Evolutionary conservation across 1,140 invertebrate species (phyloP).

Genomic region (Myzus persicae): DNA sequence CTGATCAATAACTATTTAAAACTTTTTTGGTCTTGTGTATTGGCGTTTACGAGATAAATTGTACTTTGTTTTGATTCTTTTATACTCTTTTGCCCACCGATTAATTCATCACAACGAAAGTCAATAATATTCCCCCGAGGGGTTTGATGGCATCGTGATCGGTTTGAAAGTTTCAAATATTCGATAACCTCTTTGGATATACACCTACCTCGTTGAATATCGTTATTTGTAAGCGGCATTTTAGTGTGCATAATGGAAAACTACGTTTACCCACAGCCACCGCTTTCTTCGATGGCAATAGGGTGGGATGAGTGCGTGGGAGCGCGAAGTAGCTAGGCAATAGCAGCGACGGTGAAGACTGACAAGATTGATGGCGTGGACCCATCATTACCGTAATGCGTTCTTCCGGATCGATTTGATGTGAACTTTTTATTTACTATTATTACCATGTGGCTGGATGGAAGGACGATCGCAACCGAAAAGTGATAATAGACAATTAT

Average conservation of each 20-base stretch:
- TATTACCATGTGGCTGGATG: not conserved
- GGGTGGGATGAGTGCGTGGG: not conserved
- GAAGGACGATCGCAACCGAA: not conserved
- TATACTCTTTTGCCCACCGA: not conserved
- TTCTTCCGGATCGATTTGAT: slow-evolving; percentile 46
- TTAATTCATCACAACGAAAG: not conserved
- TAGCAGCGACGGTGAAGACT: not conserved
- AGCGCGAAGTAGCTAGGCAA: not conserved
- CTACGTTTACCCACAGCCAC: not conserved
- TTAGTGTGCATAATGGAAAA: slow-evolving; percentile 34
- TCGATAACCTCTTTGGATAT: slow-evolving; percentile 20
- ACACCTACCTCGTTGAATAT: slow-evolving; percentile 36
- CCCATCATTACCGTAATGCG: slow-evolving; percentile 45
- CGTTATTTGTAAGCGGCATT: not conserved
- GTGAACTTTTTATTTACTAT: slow-evolving; percentile 41
- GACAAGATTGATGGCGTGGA: slow-evolving; percentile 49
- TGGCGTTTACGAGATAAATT: not conserved
- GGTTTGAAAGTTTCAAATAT: not conserved
- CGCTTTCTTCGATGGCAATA: not conserved
- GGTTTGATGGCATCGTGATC: not conserved
- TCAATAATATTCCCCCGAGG: not conserved
- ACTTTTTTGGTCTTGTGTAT: not conserved
- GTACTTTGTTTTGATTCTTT: not conserved
- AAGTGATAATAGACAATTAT: not conserved
- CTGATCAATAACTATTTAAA: not conserved